phyloP scores from a whole-genome alignment of 64 coral and sea anemone species.

The Porites lutea region DNA sequence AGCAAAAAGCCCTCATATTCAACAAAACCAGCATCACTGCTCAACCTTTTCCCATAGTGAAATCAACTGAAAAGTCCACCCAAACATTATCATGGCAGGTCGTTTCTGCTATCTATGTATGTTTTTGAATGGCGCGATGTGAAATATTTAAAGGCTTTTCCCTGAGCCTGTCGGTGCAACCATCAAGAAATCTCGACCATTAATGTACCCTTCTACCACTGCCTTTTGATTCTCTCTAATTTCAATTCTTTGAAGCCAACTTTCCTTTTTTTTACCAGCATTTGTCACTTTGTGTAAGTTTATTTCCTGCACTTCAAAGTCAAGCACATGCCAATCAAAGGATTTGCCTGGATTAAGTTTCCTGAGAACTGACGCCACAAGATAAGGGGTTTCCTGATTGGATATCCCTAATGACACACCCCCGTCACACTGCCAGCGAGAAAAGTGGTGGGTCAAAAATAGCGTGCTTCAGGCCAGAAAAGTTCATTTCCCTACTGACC shows the following conservation, averaged over 20 bases:
- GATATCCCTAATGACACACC: not conserved
- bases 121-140: constrained; percentile 20
- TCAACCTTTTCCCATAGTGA: not conserved
- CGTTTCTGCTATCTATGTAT: not conserved
- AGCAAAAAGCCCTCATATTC: not conserved
- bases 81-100: not conserved
- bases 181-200: too few relatives aligned
- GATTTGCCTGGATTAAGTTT: not conserved
- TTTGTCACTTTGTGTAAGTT: not conserved
- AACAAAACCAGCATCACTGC: not conserved
- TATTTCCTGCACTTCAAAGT: not conserved
- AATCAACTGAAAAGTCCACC: not conserved
- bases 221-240: constrained; percentile 52
- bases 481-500: too few relatives aligned
- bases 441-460: constrained; percentile 8
- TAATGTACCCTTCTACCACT: constrained; percentile 27
- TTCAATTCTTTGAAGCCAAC: constrained; percentile 31
- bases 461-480: constrained; percentile 17
- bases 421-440: not conserved
- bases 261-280: constrained; percentile 7
- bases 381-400: not conserved
- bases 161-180: constrained; percentile 56
- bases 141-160: constrained; percentile 53
- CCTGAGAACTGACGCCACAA: not conserved
- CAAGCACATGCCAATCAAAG: not conserved